These are phyloP conservation scores for Spermophilus dauricus DNA, from an alignment of 2,113 vertebrate genomes.

Conservation along the genomic window DNA sequence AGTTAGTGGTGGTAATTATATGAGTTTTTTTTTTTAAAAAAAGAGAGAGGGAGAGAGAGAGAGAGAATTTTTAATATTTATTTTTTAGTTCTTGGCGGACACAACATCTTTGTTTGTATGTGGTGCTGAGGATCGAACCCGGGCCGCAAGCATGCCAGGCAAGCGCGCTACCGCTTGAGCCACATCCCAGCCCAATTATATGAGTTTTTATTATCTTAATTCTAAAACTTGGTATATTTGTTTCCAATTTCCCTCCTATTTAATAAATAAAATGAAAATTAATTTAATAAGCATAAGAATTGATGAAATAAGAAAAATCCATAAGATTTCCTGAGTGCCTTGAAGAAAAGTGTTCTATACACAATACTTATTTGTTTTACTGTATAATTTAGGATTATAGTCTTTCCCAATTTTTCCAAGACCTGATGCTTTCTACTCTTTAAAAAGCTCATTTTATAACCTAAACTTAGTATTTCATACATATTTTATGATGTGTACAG, in stretches of 20 bases:
- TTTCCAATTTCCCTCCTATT: neutral
- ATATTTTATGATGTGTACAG: conserved; percentile 51
- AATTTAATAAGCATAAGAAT: neutral
- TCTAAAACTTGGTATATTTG: neutral
- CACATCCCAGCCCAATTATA: too few relatives aligned
- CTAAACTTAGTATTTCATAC: conserved; percentile 41
- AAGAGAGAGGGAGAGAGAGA: too few relatives aligned
- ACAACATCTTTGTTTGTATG: too few relatives aligned
- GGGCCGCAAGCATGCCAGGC: too few relatives aligned
- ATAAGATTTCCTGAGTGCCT: neutral
- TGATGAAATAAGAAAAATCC: conserved; percentile 42
- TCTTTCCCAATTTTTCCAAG: neutral
- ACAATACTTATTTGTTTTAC: neutral
- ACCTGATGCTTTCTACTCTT: neutral
- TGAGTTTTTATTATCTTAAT: conserved; percentile 3
- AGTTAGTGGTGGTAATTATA: neutral
- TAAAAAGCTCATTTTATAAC: conserved; percentile 10
- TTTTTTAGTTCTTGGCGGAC: too few relatives aligned
- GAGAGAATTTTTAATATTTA: too few relatives aligned
- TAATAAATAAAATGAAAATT: conserved; percentile 5
- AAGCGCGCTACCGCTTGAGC: too few relatives aligned
- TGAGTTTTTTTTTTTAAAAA: too few relatives aligned
- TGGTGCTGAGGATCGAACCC: too few relatives aligned
- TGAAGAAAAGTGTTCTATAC: neutral
- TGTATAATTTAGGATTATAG: neutral